Percentiles rank a stretch among this genome's conserved stretches.
Evolutionary conservation across 2,113 vertebrate genomes (phyloP).

Genomic region (Pedetes capensis): DNA sequence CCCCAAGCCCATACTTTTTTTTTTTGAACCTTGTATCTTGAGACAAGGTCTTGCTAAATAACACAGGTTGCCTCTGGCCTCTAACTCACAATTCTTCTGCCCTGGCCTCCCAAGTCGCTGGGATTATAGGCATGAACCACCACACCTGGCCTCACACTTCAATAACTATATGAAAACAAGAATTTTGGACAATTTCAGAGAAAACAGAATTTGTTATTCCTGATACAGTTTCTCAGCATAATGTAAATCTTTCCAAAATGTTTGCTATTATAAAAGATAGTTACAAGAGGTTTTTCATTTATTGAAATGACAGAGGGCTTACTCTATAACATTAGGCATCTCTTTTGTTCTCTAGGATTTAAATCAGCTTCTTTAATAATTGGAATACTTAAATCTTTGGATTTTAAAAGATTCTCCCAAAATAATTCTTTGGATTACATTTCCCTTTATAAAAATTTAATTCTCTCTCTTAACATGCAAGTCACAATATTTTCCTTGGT

Average conservation of each 20-base stretch:
- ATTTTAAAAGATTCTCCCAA: conserved; percentile 38
- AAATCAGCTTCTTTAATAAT: conserved; percentile 42
- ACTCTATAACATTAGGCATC: neutral
- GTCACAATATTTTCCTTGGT: neutral
- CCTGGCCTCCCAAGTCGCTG: too few species aligned
- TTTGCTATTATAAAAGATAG: neutral
- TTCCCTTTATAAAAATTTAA: conserved; percentile 49
- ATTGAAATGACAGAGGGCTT: neutral
- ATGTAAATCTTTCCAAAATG: neutral
- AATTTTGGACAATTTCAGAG: neutral
- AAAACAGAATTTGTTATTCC: neutral
- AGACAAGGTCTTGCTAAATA: too few species aligned
- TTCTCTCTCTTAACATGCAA: conserved; percentile 34
- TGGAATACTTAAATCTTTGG: conserved; percentile 11
- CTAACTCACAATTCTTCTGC: too few species aligned
- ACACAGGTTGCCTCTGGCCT: too few species aligned
- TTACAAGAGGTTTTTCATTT: neutral
- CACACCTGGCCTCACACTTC: too few species aligned
- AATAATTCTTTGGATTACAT: conserved; percentile 36
- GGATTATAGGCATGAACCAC: too few species aligned
- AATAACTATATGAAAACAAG: neutral
- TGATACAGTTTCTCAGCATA: neutral
- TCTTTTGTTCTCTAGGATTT: conserved; percentile 44
- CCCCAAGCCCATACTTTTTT: too few species aligned
- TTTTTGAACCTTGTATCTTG: too few species aligned